Base-by-base conservation (phyloP, 2,888 invertebrate species). In the Keiferia lycopersicella region DNA sequence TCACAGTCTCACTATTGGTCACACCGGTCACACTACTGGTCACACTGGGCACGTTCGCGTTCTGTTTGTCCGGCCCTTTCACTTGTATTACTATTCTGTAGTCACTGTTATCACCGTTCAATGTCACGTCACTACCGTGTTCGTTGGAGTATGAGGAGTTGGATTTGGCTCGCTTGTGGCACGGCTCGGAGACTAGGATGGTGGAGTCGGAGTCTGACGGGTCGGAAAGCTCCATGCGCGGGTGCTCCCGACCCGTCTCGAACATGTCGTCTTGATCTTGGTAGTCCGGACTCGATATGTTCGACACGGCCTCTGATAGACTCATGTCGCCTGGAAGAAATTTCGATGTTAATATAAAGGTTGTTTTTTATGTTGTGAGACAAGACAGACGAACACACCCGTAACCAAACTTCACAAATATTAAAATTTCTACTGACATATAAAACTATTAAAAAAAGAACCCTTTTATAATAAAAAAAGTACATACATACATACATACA, bases 151-250 rank as follows among this genome's bases (percentile, higher is more conserved):
- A 89, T 0, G 86, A 80, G 0, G 90, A 84, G 72, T 86, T 88
- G 0, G 90, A 87, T 70, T 92, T 92, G 65, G 86, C 89, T 10
- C 90, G 85, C 64, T 90, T 93, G 81, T 94, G 94, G 64, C 94
- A 93, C 58, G 96, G 95, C 81, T 96, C 96, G 64, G 96, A 96
- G 66, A 96, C 96, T 63, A 97, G 92, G 73, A 97, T 95, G 61
- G 97, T 97, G 69, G 96, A 97, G 86, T 97, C 97, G 74, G 96
- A 96, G 91, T 97, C 97, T 83, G 96, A 96, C 61, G 96, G 96
- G 91, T 97, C 97, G 81, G 96, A 96, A 74, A 97, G 94, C 81
- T 95, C 96, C 96, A 97, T 96, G 60, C 94, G 88, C 73, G 96
- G 95, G 81, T 96, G 94, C 85, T 96, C 96, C 73, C 96, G 94